phyloP scores from a whole-genome alignment of 2,797 vertebrate genomes.

The Ficedula albicollis region DNA sequence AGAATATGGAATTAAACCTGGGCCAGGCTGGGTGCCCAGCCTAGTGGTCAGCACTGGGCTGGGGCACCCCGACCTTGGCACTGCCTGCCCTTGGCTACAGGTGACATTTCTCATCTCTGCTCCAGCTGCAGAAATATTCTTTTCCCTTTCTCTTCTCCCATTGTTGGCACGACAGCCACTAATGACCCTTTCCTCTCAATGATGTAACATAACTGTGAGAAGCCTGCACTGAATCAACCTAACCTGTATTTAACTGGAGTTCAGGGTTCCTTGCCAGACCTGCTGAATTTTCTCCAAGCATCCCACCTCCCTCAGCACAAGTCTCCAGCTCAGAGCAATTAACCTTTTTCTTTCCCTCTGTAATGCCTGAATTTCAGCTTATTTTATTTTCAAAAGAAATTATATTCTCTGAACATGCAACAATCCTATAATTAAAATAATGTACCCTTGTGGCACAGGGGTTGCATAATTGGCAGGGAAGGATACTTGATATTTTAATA shows the following conservation, averaged over 20 bases:
- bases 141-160: background rate
- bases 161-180: background rate
- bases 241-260: constrained; percentile 13
- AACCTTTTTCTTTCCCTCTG: background rate
- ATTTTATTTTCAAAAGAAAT: constrained; percentile 33
- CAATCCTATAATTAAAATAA: constrained; percentile 54
- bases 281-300: background rate
- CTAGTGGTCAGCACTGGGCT: rapidly evolving
- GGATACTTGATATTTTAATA: constrained; percentile 39
- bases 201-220: background rate
- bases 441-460: background rate
- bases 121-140: background rate
- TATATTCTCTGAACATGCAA: background rate
- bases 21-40: rapidly evolving
- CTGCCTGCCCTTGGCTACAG: background rate
- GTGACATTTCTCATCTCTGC: background rate
- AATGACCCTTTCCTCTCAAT: background rate
- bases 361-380: background rate
- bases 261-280: background rate
- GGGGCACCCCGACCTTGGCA: background rate
- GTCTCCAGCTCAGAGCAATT: constrained; percentile 1
- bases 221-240: background rate
- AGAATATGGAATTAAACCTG: rapidly evolving
- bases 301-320: background rate
- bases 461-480: constrained; percentile 19